phyloP scores from a whole-genome alignment of 2,797 vertebrate genomes.

The Lepilemur ruficaudatus region DNA sequence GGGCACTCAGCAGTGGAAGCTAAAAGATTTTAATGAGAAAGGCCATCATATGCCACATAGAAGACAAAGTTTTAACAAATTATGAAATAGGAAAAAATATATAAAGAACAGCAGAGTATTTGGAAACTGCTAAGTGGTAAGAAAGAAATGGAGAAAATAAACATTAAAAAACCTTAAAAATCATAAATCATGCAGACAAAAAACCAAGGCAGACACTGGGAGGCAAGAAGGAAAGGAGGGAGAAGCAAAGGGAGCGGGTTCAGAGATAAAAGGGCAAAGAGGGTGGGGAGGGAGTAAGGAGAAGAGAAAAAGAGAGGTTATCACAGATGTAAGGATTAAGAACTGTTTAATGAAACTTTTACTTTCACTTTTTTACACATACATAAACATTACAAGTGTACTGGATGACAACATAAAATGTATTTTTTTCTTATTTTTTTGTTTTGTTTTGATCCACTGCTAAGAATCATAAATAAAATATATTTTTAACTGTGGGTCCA shows the following conservation, averaged over 20 bases:
- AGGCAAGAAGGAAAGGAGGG: neutral
- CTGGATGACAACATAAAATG: neutral
- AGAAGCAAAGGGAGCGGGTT: too few relatives aligned
- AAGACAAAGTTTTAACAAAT: neutral
- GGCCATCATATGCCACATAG: neutral
- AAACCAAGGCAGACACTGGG: neutral
- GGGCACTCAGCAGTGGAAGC: neutral
- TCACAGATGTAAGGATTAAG: neutral
- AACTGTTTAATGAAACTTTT: neutral
- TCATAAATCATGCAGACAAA: neutral
- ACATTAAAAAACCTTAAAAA: neutral
- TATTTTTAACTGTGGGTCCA: neutral
- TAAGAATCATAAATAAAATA: neutral
- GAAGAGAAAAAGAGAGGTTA: neutral
- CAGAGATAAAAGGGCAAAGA: neutral
- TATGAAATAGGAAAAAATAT: neutral
- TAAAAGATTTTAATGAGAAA: neutral
- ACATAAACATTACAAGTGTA: neutral
- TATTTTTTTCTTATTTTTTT: neutral
- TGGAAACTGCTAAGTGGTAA: neutral
- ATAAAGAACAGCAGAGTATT: neutral
- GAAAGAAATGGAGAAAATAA: constrained; percentile 14
- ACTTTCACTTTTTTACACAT: neutral
- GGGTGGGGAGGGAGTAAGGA: neutral
- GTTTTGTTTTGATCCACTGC: too few relatives aligned